A percentile compares a stretch with the other conserved stretches of the same genome.
Evolutionary conservation across 2,888 invertebrate species (phyloP).

Genomic region (Argyresthia goedartella): DNA sequence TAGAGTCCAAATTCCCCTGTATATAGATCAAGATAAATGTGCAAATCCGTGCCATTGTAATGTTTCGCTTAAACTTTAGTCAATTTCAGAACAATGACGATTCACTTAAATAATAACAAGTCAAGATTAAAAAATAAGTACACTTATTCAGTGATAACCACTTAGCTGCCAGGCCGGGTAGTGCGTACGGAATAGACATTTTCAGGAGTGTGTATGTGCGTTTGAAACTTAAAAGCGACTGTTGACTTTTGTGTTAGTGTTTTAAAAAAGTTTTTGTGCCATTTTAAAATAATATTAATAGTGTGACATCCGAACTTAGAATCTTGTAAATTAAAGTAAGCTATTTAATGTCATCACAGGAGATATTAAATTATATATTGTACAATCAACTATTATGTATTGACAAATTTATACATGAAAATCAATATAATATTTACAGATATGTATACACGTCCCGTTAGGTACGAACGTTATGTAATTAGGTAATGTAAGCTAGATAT

Average conservation of each 20-base stretch:
- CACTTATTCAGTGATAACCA: background rate
- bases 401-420: conserved; percentile 67
- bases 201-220: conserved; percentile 36
- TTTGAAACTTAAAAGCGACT: conserved; percentile 47
- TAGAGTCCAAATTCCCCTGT: conserved; percentile 55
- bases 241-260: conserved; percentile 69
- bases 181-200: conserved; percentile 25
- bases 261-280: conserved; percentile 69
- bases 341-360: conserved; percentile 63
- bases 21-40: conserved; percentile 59
- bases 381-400: conserved; percentile 56
- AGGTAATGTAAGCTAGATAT: conserved; percentile 62
- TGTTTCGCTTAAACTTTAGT: conserved; percentile 63
- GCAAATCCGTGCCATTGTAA: conserved; percentile 69
- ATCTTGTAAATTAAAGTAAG: conserved; percentile 55
- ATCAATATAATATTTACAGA: conserved; percentile 64
- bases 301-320: conserved; percentile 71
- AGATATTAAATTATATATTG: conserved; percentile 64
- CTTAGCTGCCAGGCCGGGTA: conserved; percentile 21
- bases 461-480: conserved; percentile 69
- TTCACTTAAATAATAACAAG: conserved; percentile 2
- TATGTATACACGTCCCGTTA: conserved; percentile 71
- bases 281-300: conserved; percentile 61
- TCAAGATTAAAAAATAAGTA: background rate
- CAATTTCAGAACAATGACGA: conserved; percentile 48